Conservation (phyloP, 2,888 invertebrate genomes). For the Leptinotarsa tumamoca region DNA sequence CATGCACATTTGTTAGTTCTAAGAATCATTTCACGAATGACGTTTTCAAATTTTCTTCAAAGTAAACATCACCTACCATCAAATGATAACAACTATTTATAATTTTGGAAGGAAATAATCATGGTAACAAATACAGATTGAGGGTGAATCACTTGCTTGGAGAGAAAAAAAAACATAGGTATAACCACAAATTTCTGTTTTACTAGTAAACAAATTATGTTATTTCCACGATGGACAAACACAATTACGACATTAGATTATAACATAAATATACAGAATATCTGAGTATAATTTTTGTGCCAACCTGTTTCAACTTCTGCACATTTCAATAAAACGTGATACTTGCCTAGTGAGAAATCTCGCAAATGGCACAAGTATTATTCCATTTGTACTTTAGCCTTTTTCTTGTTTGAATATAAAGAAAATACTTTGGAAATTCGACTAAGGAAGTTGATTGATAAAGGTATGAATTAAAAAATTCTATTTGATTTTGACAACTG, state of each 20-base stretch:
- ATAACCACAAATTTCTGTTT: not conserved
- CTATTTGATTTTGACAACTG: not conserved
- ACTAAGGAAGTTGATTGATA: not conserved
- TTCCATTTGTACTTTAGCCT: conserved; percentile 9
- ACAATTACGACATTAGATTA: not conserved
- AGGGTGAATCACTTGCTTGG: not conserved
- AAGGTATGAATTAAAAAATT: conserved; percentile 6
- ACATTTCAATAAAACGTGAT: conserved; percentile 24
- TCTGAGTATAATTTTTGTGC: conserved; percentile 11
- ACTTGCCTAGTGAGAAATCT: conserved; percentile 20
- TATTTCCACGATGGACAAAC: not conserved
- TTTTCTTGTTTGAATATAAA: not conserved
- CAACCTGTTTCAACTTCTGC: conserved; percentile 22
- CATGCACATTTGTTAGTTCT: too few species aligned
- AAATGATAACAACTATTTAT: not conserved
- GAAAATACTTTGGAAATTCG: not conserved
- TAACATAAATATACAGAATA: not conserved
- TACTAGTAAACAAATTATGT: conserved; percentile 8
- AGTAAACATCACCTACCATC: conserved; percentile 1
- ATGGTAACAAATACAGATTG: not conserved
- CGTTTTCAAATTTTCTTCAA: not conserved
- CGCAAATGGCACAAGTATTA: not conserved
- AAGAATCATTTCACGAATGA: not conserved
- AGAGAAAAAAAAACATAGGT: conserved; percentile 5
- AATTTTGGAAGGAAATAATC: not conserved